Conservation (phyloP, 2,888 invertebrate species). For the Zaprionus obscuricornis region DNA sequence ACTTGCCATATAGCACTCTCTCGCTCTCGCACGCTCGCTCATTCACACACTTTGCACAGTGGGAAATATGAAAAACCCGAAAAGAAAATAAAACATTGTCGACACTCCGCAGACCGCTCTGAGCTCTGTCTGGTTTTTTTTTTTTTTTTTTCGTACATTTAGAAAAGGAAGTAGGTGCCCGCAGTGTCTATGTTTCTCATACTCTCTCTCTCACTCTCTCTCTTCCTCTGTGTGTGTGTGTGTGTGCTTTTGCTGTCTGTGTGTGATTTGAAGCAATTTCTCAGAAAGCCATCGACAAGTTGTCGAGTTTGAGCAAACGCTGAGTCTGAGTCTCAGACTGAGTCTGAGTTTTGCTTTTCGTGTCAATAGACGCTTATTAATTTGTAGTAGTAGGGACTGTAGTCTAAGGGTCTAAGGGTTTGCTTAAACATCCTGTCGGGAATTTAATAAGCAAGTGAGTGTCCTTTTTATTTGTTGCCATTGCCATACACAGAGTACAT, state of each 20-base stretch:
- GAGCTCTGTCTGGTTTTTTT: constrained; percentile 55
- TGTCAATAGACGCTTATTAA: constrained; percentile 64
- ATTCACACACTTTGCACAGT: constrained; percentile 1
- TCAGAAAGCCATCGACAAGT: constrained; percentile 14
- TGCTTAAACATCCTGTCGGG: constrained; percentile 64
- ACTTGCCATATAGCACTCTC: constrained; percentile 26
- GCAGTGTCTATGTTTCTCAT: constrained; percentile 4
- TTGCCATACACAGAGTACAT: not conserved
- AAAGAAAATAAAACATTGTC: constrained; percentile 9
- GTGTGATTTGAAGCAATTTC: constrained; percentile 18
- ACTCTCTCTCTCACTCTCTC: no score
- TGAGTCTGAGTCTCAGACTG: no score
- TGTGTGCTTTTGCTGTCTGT: constrained; percentile 8
- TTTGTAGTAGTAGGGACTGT: constrained; percentile 20
- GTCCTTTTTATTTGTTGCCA: constrained; percentile 44
- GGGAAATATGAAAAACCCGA: constrained; percentile 58
- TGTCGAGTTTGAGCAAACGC: no score
- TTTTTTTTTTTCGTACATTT: constrained; percentile 35
- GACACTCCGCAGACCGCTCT: constrained; percentile 30
- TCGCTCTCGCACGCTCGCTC: not conserved
- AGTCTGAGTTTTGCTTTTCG: constrained; percentile 38
- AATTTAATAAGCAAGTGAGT: constrained; percentile 54
- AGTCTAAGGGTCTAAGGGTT: no score
- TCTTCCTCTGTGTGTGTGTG: not conserved
- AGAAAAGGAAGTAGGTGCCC: constrained; percentile 72